Evolutionary conservation across 2,888 invertebrate genomes (phyloP), one percentile per base, ranked within the genome.

Genomic region (Amitus sp.): DNA sequence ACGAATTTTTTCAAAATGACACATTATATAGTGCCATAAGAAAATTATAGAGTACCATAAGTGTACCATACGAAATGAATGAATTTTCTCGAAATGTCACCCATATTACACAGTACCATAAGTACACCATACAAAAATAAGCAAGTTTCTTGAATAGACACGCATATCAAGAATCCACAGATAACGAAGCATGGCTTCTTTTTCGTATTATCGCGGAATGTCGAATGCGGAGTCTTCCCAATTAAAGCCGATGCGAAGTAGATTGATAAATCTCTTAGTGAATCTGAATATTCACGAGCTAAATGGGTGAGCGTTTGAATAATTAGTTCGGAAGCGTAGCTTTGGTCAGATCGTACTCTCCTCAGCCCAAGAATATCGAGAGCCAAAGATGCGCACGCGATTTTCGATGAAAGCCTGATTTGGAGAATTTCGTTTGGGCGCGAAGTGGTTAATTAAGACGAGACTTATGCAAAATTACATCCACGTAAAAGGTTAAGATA

Each of bases 381-480:
- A 30, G 30, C 19, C 27, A 45, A 39, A 50, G 53, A 48, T 39
- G 42, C 60, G 57, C 59, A 62, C 65, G 68, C 68, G 70, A 72
- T 72, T 65, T 66, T 42, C 39, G 50, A 57, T 60, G 68, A 68
- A 69, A 65, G 65, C 65, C 59, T 62, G 70, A 67, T 61, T 58
- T 15, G 19, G 50, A 53, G 62, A 66, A 54, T 58, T 58, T 47
- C 65, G 66, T 55, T 59, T 64, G 68, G n/a, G 71, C 70, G 71
- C 68, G 67, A 70, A 71, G 70, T 72, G 69, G 72, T 73, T 72
- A 75, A 75, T 75, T 75, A 72, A 74, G 71, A 67, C 60, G 57
- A 3, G 62, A 59, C 61, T 43, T 60, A 53, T 46, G 34, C 34
- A 42, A 53, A 46, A 60, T 60, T 53, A 49, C 43, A 47, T 53